A percentile compares a stretch with the other conserved stretches of the same genome.
Evolutionary conservation across 2,113 vertebrate genomes (phyloP).

Genomic region (Paradoxurus hermaphroditus): DNA sequence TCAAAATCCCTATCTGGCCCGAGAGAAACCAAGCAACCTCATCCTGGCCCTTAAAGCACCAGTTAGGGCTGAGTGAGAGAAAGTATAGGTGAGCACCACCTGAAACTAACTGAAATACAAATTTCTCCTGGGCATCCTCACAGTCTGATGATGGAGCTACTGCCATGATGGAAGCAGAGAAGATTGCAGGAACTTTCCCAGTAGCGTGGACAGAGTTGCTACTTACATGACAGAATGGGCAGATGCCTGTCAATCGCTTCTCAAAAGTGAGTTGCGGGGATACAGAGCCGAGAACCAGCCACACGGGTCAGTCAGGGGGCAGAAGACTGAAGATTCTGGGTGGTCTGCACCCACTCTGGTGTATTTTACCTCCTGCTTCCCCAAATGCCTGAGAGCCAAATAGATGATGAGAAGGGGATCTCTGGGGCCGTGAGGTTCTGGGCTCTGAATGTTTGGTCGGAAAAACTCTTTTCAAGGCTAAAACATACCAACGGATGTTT

Average conservation of each 20-base stretch:
- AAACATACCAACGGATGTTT: neutral
- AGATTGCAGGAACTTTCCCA: constrained; percentile 84
- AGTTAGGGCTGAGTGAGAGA: constrained; percentile 90
- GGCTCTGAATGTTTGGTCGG: neutral
- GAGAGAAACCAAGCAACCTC: constrained; percentile 89
- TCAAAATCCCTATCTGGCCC: constrained; percentile 90
- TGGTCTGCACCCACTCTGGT: neutral
- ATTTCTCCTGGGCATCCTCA: constrained; percentile 88
- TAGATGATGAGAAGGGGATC: neutral
- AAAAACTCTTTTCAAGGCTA: constrained; percentile 34
- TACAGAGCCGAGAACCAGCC: neutral
- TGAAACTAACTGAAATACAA: constrained; percentile 90
- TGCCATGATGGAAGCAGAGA: constrained; percentile 89
- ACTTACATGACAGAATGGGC: constrained; percentile 51
- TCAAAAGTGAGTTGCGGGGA: neutral
- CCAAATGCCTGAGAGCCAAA: constrained; percentile 13
- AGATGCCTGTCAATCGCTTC: neutral
- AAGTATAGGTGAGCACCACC: constrained; percentile 89
- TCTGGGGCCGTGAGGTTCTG: neutral
- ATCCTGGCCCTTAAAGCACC: constrained; percentile 90
- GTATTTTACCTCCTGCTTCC: neutral
- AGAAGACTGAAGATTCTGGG: neutral
- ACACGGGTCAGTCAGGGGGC: neutral
- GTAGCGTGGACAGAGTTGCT: constrained; percentile 85
- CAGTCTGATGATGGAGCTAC: constrained; percentile 80